Evolutionary conservation across 2,113 vertebrate genomes (phyloP).

Genomic region (Myotis lucifugus): DNA sequence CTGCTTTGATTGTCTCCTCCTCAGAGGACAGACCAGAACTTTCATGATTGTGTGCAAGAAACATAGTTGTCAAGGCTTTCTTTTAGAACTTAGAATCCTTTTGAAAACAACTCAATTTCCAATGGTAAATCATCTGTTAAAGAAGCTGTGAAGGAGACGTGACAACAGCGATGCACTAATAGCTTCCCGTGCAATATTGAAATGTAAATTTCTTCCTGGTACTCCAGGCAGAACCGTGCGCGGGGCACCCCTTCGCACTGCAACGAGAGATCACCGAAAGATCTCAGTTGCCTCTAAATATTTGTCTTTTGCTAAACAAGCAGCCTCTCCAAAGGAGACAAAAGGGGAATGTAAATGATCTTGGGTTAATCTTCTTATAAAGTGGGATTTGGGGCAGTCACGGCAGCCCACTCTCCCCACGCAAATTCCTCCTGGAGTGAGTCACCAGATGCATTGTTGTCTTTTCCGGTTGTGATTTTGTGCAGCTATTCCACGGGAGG

Average conservation of each 20-base stretch:
- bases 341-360: constrained; percentile 51
- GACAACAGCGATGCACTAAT: constrained; percentile 70
- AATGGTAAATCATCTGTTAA: constrained; percentile 67
- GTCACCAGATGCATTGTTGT: constrained; percentile 21
- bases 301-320: constrained; percentile 72
- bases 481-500: not conserved
- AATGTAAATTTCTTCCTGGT: constrained; percentile 53
- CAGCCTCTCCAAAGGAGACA: constrained; percentile 39
- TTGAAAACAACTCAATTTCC: constrained; percentile 74
- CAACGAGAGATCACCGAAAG: not conserved
- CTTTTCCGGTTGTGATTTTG: constrained; percentile 53
- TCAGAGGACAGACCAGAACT: constrained; percentile 19
- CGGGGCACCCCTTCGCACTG: not conserved
- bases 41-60: constrained; percentile 30
- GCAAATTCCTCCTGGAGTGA: constrained; percentile 14
- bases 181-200: constrained; percentile 65
- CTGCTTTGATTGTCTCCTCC: not conserved
- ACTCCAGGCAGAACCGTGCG: constrained; percentile 41
- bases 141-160: constrained; percentile 62
- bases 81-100: constrained; percentile 48
- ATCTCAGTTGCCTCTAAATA: constrained; percentile 43
- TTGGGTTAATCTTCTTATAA: constrained; percentile 60
- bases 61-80: constrained; percentile 31
- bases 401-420: not conserved
- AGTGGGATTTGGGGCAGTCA: constrained; percentile 6